These are phyloP conservation scores for Drosophila miranda DNA, from an alignment of 1,140 invertebrate species.

Conservation along the genomic window DNA sequence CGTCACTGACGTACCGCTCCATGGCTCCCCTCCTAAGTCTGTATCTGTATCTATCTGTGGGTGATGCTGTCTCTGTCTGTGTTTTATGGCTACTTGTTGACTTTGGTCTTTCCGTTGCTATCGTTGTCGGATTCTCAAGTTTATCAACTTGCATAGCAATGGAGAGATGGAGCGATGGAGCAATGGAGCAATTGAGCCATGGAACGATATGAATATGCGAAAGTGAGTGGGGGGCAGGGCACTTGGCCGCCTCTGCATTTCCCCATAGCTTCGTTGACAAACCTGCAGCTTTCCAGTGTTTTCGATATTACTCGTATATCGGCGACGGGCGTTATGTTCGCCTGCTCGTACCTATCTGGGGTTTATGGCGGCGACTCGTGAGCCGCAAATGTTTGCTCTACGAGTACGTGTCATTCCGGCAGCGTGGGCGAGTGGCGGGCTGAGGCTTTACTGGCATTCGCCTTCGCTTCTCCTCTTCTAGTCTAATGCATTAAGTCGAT, in stretches of 20 bases:
- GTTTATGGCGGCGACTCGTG: constrained; percentile 13
- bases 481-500: constrained; percentile 77
- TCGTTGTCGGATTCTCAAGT: constrained; percentile 52
- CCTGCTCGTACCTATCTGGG: constrained; percentile 4
- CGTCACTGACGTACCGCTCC: constrained; percentile 12
- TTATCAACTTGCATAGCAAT: constrained; percentile 69
- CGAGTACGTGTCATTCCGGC: constrained; percentile 65
- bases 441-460: constrained; percentile 26
- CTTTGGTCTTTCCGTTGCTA: constrained; percentile 38
- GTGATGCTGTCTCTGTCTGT: constrained; percentile 45
- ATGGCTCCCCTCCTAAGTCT: constrained; percentile 7
- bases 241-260: constrained; percentile 12
- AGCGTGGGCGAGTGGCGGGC: constrained; percentile 12
- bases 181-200: background rate
- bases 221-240: constrained; percentile 9
- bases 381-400: constrained; percentile 71
- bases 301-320: constrained; percentile 35
- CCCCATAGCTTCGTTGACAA: constrained; percentile 16
- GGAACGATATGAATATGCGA: constrained; percentile 53
- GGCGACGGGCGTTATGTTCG: constrained; percentile 23
- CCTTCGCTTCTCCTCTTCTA: constrained; percentile 29
- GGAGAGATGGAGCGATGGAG: constrained; percentile 8
- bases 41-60: constrained; percentile 12
- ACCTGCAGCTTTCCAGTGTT: constrained; percentile 34
- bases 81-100: constrained; percentile 68